Conservation (phyloP, 2,888 invertebrate species). For the Uropetala carovei region DNA sequence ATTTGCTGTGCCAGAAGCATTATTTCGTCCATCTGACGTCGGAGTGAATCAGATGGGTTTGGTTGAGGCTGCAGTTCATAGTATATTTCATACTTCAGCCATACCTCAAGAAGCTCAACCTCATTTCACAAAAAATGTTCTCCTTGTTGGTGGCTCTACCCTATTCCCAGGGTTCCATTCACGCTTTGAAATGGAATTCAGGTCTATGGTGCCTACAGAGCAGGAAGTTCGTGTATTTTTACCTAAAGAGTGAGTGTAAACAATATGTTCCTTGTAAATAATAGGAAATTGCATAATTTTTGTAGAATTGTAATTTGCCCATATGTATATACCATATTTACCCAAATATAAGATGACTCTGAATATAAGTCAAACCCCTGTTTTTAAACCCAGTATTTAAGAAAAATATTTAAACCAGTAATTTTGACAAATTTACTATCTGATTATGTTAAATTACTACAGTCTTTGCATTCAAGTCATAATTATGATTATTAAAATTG, state of each 20-base stretch:
- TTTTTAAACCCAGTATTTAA: no score
- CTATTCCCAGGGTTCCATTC: constrained; percentile 91
- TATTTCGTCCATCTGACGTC: constrained; percentile 96
- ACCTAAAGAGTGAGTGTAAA: constrained; percentile 80
- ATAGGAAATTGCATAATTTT: no score
- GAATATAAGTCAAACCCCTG: no score
- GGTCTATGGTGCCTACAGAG: constrained; percentile 86
- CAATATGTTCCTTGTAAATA: background rate
- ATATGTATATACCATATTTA: no score
- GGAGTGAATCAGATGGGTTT: constrained; percentile 95
- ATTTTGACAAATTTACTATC: no score
- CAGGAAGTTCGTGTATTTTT: constrained; percentile 85
- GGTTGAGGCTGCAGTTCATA: constrained; percentile 89
- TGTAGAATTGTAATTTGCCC: no score
- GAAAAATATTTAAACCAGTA: no score
- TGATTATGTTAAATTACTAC: no score
- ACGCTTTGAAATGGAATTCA: constrained; percentile 85
- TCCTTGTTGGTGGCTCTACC: constrained; percentile 89
- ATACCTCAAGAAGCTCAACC: constrained; percentile 87
- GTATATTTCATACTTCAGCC: constrained; percentile 77
- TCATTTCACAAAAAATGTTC: constrained; percentile 87
- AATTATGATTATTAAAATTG: no score
- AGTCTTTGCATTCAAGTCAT: no score
- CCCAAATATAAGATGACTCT: no score
- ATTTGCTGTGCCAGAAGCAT: constrained; percentile 94